These are phyloP conservation scores for Melanchra persicariae DNA, from an alignment of 2,888 invertebrate genomes.

Conservation along the genomic window DNA sequence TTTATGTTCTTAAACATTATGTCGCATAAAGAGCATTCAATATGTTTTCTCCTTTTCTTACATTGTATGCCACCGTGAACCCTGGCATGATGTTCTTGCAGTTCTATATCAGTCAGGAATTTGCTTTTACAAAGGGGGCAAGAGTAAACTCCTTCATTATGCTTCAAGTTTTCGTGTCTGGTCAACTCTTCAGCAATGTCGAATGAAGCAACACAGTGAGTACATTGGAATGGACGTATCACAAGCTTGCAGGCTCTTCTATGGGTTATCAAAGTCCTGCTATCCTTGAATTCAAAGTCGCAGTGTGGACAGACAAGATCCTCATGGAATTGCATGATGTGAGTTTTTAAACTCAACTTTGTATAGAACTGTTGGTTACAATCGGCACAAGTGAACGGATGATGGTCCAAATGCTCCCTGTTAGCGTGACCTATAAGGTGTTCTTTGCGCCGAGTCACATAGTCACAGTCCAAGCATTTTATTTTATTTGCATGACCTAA, in stretches of 20 bases:
- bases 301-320: slow-evolving; percentile 75
- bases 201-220: slow-evolving; percentile 75
- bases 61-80: slow-evolving; percentile 76
- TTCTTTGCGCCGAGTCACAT: slow-evolving; percentile 75
- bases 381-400: slow-evolving; percentile 76
- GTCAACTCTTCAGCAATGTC: slow-evolving; percentile 66
- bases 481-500: slow-evolving; percentile 69
- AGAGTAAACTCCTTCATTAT: slow-evolving; percentile 69
- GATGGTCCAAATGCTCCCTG: slow-evolving; percentile 78
- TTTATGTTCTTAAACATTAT: slow-evolving; percentile 72
- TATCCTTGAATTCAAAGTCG: slow-evolving; percentile 72
- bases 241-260: slow-evolving; percentile 68
- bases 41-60: slow-evolving; percentile 74
- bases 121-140: slow-evolving; percentile 75
- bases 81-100: slow-evolving; percentile 75
- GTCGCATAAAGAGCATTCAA: slow-evolving; percentile 77
- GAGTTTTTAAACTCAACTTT: slow-evolving; percentile 74
- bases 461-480: slow-evolving; percentile 78
- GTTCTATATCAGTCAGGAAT: slow-evolving; percentile 66
- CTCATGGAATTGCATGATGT: slow-evolving; percentile 75
- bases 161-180: slow-evolving; percentile 70
- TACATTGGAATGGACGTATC: slow-evolving; percentile 67
- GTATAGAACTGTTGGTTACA: slow-evolving; percentile 79
- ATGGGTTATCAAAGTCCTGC: slow-evolving; percentile 67
- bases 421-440: slow-evolving; percentile 77